Percentiles rank a stretch among this genome's conserved stretches.
These are phyloP conservation scores for Butorides virescens DNA, from an alignment of 2,113 vertebrate species.

Conservation along the genomic window DNA sequence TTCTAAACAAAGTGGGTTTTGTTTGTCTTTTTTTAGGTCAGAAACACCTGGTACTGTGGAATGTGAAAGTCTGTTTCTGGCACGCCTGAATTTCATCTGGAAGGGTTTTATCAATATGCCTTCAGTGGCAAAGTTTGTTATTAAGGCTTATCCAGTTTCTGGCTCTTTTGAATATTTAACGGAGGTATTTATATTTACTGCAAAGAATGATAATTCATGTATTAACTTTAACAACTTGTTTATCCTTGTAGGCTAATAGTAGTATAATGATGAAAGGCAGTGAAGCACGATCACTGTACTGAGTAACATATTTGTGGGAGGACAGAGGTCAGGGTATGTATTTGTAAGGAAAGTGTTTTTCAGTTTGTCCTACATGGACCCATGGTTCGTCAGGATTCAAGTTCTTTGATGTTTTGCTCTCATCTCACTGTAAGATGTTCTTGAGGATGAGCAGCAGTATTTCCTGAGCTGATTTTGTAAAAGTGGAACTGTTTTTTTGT, in stretches of 20 bases:
- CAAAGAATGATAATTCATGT: background rate
- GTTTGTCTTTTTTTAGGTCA: slow-evolving; percentile 56
- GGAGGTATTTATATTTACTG: slow-evolving; percentile 77
- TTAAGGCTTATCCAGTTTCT: slow-evolving; percentile 94
- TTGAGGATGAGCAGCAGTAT: background rate
- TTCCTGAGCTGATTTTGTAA: background rate
- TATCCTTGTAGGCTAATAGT: background rate
- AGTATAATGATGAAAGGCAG: background rate
- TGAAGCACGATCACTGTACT: background rate
- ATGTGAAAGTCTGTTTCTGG: slow-evolving; percentile 88
- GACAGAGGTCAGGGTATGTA: background rate
- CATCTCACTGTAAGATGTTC: background rate
- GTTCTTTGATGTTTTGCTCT: background rate
- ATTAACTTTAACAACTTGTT: background rate
- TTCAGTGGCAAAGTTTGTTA: slow-evolving; percentile 93
- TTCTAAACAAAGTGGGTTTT: background rate
- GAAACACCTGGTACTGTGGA: slow-evolving; percentile 83
- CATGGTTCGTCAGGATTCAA: background rate
- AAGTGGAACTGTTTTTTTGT: background rate
- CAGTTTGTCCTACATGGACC: background rate
- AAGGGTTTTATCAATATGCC: slow-evolving; percentile 97
- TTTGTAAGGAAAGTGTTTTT: background rate
- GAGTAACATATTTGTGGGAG: background rate
- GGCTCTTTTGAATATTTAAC: slow-evolving; percentile 90
- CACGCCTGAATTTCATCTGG: slow-evolving; percentile 88